Evolutionary conservation across 2,888 invertebrate species (phyloP).

Genomic region (Rhyacophila evoluta): DNA sequence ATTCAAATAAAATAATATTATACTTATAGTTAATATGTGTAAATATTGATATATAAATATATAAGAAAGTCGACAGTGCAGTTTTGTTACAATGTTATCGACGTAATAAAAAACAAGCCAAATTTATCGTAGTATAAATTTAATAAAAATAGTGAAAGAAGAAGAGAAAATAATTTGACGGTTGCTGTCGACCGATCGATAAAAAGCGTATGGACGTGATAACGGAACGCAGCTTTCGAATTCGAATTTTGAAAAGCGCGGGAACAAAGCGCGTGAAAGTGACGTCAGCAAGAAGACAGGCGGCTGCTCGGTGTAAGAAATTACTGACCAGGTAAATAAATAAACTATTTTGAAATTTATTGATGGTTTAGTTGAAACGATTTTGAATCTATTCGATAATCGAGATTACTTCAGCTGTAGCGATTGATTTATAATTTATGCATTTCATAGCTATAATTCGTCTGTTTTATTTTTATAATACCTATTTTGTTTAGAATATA

Average conservation of each 20-base stretch:
- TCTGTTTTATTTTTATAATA: too few species aligned
- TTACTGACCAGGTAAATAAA: conserved; percentile 25
- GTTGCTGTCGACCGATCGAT: conserved; percentile 15
- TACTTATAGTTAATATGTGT: not conserved
- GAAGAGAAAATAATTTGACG: not conserved
- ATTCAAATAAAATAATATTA: conserved; percentile 16
- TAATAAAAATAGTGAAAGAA: not conserved
- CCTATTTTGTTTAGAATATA: too few species aligned
- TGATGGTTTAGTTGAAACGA: not conserved
- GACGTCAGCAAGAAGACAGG: not conserved
- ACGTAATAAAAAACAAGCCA: not conserved
- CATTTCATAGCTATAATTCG: too few species aligned
- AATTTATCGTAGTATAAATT: not conserved
- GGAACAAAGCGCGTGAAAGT: conserved; percentile 26
- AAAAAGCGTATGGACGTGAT: conserved; percentile 35
- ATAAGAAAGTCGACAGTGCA: too few species aligned
- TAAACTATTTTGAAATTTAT: not conserved
- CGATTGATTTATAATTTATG: too few species aligned
- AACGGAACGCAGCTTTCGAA: not conserved
- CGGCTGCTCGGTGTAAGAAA: conserved; percentile 17
- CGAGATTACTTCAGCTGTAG: too few species aligned
- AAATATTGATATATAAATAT: not conserved
- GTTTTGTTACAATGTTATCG: not conserved
- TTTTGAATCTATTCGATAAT: not conserved
- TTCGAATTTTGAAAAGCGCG: not conserved